phyloP scores from a whole-genome alignment of 2,888 invertebrate species.

The Julus scandinavius region DNA sequence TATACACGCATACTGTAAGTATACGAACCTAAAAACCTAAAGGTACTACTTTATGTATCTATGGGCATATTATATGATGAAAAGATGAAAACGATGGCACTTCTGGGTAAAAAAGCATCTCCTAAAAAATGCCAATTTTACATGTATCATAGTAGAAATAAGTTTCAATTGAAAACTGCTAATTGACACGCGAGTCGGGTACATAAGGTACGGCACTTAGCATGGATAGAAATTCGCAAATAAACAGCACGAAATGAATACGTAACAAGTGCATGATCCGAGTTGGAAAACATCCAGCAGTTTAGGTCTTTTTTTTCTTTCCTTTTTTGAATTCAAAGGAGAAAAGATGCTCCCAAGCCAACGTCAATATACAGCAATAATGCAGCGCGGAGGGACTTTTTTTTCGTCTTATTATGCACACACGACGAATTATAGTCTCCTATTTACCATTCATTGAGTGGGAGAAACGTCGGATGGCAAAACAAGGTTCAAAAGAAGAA shows the following conservation, averaged over 20 bases:
- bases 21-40: no score
- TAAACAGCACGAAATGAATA: not conserved
- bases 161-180: not conserved
- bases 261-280: constrained; percentile 12
- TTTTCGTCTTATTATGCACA: constrained; percentile 30
- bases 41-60: no score
- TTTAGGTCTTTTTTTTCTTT: not conserved
- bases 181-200: not conserved
- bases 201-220: not conserved
- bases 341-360: not conserved
- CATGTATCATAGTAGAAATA: not conserved
- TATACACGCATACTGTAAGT: no score
- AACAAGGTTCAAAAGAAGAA: constrained; percentile 34
- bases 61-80: no score
- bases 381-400: not conserved
- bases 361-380: constrained; percentile 19
- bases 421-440: constrained; percentile 34
- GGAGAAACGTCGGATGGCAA: constrained; percentile 42
- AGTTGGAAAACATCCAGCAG: constrained; percentile 20
- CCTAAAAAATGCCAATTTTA: not conserved
- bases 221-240: not conserved
- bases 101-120: not conserved
- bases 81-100: no score
- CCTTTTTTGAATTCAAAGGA: not conserved
- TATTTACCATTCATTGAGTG: constrained; percentile 42